A percentile compares a stretch with the other conserved stretches of the same genome.
Evolutionary conservation across 1,140 invertebrate species (phyloP).

Genomic region (Pseudomyrmex pallidus): DNA sequence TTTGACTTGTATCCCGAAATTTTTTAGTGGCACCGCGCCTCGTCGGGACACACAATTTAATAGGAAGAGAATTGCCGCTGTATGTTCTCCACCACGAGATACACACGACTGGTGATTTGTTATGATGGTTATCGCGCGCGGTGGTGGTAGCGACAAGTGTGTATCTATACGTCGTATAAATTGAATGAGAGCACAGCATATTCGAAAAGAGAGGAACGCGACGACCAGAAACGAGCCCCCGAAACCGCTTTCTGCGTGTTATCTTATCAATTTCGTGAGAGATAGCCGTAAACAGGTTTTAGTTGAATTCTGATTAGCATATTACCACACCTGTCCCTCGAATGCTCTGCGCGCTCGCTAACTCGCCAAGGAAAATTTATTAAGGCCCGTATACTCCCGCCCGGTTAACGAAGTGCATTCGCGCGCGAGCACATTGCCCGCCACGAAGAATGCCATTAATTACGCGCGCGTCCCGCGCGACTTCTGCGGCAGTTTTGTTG

Average conservation of each 20-base stretch:
- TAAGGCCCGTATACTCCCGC: conserved; percentile 41
- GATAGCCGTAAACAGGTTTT: conserved; percentile 70
- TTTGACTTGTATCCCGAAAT: neutral
- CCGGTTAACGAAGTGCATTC: conserved; percentile 57
- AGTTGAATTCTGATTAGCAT: conserved; percentile 67
- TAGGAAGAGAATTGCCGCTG: conserved; percentile 31
- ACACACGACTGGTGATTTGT: conserved; percentile 39
- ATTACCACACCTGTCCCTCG: conserved; percentile 69
- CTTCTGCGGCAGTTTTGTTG: conserved; percentile 56
- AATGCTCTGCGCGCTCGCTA: neutral
- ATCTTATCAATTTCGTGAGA: conserved; percentile 68
- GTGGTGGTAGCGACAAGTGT: conserved; percentile 52
- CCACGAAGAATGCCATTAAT: conserved; percentile 54
- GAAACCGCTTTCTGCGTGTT: conserved; percentile 57
- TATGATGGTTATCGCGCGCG: conserved; percentile 39
- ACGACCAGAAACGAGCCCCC: conserved; percentile 7
- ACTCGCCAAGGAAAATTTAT: conserved; percentile 45
- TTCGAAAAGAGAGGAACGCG: neutral
- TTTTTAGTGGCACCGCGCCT: conserved; percentile 6
- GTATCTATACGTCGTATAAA: conserved; percentile 60
- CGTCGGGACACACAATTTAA: conserved; percentile 39
- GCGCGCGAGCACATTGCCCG: conserved; percentile 56
- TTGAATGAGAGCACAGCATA: conserved; percentile 47
- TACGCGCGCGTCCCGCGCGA: conserved; percentile 33
- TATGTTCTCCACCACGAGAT: conserved; percentile 11